Evolutionary conservation across 1,140 invertebrate species (phyloP), one percentile per base, ranked within the genome.

Genomic region (Habropoda laboriosa): DNA sequence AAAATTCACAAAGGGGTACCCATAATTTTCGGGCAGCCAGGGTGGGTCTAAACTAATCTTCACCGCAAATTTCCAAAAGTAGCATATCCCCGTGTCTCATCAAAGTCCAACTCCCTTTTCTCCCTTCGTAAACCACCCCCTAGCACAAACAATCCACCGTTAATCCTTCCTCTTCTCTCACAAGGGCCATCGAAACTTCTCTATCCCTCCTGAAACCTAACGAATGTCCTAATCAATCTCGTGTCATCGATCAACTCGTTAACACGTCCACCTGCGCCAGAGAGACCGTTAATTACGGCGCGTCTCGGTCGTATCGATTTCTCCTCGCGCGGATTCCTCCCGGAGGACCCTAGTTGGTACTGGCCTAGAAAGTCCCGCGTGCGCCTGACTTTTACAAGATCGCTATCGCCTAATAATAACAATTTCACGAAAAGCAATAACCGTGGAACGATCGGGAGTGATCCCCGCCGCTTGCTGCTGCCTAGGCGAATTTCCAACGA

Each of bases 401-500:
- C 80, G 74, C 47, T 85, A 87, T 87, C 85, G 74, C 60, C 70
- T 88, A 86, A 89, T 88, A 81, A 82, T 70, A 88, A 89, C 81
- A 88, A 89, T 89, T 88, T 87, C 67, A 73, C 88, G 80, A 87
- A 88, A 87, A 87, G 74, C 85, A 85, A 88, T 87, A 86, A 64
- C 73, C 42, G 49, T 60, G 79, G n/a, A n/a, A 58, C 77, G 75
- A 87, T 88, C 83, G 68, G 45, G 61, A 66, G 55, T 67, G 71
- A 83, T 83, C n/a, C n/a, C n/a, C 80, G 67, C 24, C 71, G 51
- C 24, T 21, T 16, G 4, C 21, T 1, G 10, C 0, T 18, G 49
- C n/a, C 40, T 16, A n/a, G 57, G n/a, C 53, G 55, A 75, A 63
- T 80, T 57, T 74, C 68, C 64, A 61, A 66, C 12, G n/a, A 24